A percentile compares a stretch with the other conserved stretches of the same genome.
Evolutionary conservation across 2,797 vertebrate species (phyloP).

Genomic region (Australoheros facetus): DNA sequence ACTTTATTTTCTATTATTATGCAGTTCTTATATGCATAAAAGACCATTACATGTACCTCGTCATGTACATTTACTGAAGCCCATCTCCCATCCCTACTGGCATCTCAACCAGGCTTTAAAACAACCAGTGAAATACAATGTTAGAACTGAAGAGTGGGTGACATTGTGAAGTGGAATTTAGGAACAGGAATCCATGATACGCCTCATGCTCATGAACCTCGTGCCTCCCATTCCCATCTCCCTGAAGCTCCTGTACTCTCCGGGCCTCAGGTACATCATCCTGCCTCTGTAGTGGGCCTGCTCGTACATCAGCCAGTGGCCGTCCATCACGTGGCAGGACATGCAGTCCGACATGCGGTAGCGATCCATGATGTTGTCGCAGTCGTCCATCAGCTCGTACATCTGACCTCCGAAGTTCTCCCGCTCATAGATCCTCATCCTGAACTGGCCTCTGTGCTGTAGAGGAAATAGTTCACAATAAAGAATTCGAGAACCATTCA

Average conservation of each 20-base stretch:
- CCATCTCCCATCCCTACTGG: not conserved
- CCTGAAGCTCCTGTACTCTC: constrained; percentile 76
- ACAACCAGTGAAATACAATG: not conserved
- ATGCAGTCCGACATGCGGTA: constrained; percentile 63
- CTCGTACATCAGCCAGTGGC: constrained; percentile 77
- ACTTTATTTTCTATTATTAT: not conserved
- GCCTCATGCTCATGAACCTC: constrained; percentile 68
- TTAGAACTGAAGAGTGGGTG: not conserved
- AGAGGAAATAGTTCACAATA: not conserved
- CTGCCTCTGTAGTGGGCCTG: constrained; percentile 74
- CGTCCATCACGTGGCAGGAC: constrained; percentile 74
- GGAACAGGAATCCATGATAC: constrained; percentile 57
- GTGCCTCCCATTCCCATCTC: constrained; percentile 44
- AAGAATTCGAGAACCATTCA: not conserved
- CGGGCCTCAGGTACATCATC: constrained; percentile 72
- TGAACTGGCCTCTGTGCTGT: constrained; percentile 71
- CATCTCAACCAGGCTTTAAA: not conserved
- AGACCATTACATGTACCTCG: too few species aligned
- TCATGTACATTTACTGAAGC: not conserved
- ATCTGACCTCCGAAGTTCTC: constrained; percentile 76
- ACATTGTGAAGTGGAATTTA: constrained; percentile 15
- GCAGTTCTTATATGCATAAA: not conserved
- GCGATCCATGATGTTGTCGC: constrained; percentile 65
- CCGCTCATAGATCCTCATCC: constrained; percentile 77
- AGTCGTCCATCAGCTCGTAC: constrained; percentile 71